Base-by-base conservation (phyloP, 1,140 invertebrate genomes). In the Lepidurus arcticus region DNA sequence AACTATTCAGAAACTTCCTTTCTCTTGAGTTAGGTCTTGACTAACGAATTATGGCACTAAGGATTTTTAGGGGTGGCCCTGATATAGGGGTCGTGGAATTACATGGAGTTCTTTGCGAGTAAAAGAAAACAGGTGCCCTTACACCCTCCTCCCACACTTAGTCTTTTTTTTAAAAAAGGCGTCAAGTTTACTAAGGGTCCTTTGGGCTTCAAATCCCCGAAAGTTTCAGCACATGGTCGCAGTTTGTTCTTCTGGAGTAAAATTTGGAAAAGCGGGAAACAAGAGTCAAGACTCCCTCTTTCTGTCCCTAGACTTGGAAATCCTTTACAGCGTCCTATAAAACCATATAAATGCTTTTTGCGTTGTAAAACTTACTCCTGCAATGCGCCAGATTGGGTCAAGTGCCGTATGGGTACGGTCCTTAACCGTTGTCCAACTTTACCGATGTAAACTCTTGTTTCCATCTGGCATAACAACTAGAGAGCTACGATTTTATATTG, bases 121-220 rank as follows among this genome's bases (percentile, higher is more conserved):
- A 65, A 65, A 65, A 65, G 53, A 65, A 65, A 65, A 65, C 53
- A 65, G 53, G 53, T 65, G 53, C 53, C 53, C 21, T 13, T 65
- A 16, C 16, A 11, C 45, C 10, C 45, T 16, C 45, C 45, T 11
- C 45, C 10, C 45, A 10, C 45, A 10, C 10, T 47, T 47, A 11
- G 45, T 47, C 45, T 7, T 16, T 8, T 9, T 21, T 21, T 16
- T 1, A 1, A 1, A 65, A 65, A 65, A 21, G 13, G 53, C 53
- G 53, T 65, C 13, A 65, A 65, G 16, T 65, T 65, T 16, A 65
- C 34, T 4, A 34, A 34, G 34, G 34, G 34, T 34, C 34, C 34
- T 34, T 4, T 34, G 2, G 13, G 21, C 53, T 16, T 21, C 0
- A 65, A 13, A 65, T 7, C 53, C 53, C 13, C 13, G 10, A 1